These are phyloP conservation scores for Clupea harengus DNA, from an alignment of 2,113 vertebrate genomes.

Conservation along the genomic window DNA sequence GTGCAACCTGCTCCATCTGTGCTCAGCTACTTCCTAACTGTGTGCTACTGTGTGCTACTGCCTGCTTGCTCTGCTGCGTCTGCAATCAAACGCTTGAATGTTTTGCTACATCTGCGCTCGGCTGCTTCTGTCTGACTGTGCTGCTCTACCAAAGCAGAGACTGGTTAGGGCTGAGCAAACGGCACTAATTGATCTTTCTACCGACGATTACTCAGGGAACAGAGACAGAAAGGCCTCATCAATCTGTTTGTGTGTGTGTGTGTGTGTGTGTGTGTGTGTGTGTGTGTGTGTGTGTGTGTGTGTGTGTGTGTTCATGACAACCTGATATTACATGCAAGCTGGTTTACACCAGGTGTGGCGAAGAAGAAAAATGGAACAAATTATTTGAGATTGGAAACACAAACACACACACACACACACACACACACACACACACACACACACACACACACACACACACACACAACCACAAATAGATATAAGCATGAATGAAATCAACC, in stretches of 20 bases:
- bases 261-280: background rate
- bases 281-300: slow-evolving; percentile 5
- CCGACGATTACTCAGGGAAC: background rate
- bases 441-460: background rate
- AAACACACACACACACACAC: slow-evolving; percentile 1
- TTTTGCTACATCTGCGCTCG: background rate
- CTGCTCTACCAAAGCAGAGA: background rate
- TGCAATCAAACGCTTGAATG: too few species aligned
- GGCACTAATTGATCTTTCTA: background rate
- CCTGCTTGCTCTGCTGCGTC: background rate
- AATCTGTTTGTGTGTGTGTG: background rate
- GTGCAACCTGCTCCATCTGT: background rate
- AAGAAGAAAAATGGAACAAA: background rate
- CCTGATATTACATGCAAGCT: background rate
- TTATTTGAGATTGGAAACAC: background rate
- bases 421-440: background rate
- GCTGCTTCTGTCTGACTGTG: background rate
- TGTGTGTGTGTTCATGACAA: background rate
- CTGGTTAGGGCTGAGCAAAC: background rate
- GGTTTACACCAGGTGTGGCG: background rate
- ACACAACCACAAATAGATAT: background rate
- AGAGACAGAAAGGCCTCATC: too few species aligned
- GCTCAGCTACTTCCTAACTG: background rate
- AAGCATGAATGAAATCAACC: too few species aligned
- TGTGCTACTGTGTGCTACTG: background rate